Conservation (phyloP, 2,797 vertebrate species). For the Cynodonichthys magdalenae region DNA sequence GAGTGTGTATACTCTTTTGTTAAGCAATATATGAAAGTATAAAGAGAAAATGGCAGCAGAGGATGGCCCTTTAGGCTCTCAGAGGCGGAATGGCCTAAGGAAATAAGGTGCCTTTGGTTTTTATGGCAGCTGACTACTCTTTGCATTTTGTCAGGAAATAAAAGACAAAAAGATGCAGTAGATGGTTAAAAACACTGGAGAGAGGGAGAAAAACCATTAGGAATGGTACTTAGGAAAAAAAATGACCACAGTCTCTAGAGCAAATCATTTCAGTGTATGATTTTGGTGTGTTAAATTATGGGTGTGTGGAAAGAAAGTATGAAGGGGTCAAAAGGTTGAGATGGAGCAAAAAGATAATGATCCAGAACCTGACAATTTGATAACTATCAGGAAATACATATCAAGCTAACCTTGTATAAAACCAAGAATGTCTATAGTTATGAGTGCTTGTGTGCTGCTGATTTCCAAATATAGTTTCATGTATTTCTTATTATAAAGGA, state of each 20-base stretch:
- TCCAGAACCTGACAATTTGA: not conserved
- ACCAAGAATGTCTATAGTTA: not conserved
- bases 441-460: not conserved
- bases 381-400: not conserved
- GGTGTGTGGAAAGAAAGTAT: not conserved
- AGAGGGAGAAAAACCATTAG: constrained; percentile 5
- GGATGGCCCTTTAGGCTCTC: constrained; percentile 31
- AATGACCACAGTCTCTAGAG: constrained; percentile 36
- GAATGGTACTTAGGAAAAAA: constrained; percentile 10
- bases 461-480: not conserved
- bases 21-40: constrained; percentile 47
- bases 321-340: not conserved
- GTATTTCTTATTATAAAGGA: not conserved
- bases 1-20: constrained; percentile 24
- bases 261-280: constrained; percentile 19
- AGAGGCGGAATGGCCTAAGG: constrained; percentile 45
- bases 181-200: constrained; percentile 15
- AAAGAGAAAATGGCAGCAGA: constrained; percentile 38
- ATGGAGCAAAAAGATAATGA: not conserved
- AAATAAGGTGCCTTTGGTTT: constrained; percentile 62
- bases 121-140: constrained; percentile 50
- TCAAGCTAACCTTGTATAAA: not conserved
- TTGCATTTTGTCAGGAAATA: constrained; percentile 30
- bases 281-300: constrained; percentile 6
- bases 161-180: constrained; percentile 15